Conservation (phyloP, 2,113 vertebrate species). For the Carassius carassius region DNA sequence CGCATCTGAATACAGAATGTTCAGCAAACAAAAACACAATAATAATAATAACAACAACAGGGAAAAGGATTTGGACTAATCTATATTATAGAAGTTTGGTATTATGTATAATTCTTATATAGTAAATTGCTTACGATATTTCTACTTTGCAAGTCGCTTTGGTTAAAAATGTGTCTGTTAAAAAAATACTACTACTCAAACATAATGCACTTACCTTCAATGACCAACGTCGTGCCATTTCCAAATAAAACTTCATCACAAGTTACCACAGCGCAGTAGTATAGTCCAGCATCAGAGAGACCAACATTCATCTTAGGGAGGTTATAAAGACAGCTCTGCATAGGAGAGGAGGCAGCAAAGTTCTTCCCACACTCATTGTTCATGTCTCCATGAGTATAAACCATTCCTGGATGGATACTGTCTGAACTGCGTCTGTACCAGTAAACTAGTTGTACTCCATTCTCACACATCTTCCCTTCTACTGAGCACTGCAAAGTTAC, state of each 20-base stretch:
- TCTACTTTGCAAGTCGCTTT: not conserved
- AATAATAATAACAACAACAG: not conserved
- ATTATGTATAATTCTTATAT: not conserved
- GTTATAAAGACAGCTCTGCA: not conserved
- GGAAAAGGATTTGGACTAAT: not conserved
- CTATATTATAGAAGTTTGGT: not conserved
- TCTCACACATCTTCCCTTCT: not conserved
- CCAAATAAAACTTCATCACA: conserved; percentile 21
- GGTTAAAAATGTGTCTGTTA: not conserved
- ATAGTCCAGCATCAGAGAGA: not conserved
- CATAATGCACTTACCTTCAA: not conserved
- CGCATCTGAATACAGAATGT: too few relatives aligned
- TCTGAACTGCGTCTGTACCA: conserved; percentile 11
- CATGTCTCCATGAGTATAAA: not conserved
- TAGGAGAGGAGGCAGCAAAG: not conserved
- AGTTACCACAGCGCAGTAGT: conserved; percentile 23
- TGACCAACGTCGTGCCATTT: not conserved
- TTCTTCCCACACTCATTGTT: not conserved
- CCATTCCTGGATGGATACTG: not conserved
- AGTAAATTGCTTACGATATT: not conserved
- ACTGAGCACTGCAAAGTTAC: conserved; percentile 13
- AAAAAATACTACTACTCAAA: not conserved
- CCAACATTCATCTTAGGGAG: not conserved
- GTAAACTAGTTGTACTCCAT: conserved; percentile 10
- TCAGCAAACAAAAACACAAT: too few relatives aligned